Evolutionary conservation across 2,888 invertebrate species (phyloP).

Genomic region (Acleris laterana): DNA sequence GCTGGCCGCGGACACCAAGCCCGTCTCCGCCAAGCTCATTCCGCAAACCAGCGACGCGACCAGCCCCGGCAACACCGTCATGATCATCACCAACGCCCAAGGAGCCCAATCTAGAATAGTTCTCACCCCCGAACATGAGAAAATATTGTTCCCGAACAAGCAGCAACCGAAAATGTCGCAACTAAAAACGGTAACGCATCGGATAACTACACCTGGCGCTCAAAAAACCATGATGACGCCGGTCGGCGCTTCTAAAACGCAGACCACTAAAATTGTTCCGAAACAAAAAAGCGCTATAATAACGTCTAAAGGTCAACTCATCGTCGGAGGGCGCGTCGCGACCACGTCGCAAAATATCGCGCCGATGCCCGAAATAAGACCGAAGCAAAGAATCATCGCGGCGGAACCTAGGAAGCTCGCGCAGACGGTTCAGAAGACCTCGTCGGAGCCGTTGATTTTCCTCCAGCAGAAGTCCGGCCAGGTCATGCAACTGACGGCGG

Average conservation of each 20-base stretch:
- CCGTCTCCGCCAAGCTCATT: slow-evolving; percentile 72
- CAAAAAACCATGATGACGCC: slow-evolving; percentile 60
- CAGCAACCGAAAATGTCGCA: slow-evolving; percentile 70
- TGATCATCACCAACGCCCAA: slow-evolving; percentile 87
- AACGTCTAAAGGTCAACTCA: slow-evolving; percentile 84
- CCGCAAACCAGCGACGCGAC: slow-evolving; percentile 62
- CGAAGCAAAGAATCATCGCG: slow-evolving; percentile 63
- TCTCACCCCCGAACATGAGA: slow-evolving; percentile 85
- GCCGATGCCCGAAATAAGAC: slow-evolving; percentile 73
- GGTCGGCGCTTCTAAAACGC: slow-evolving; percentile 48
- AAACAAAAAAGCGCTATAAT: slow-evolving; percentile 82
- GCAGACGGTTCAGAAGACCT: slow-evolving; percentile 66
- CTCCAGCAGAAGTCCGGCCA: slow-evolving; percentile 78
- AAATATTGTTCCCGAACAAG: slow-evolving; percentile 83
- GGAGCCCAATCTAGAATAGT: slow-evolving; percentile 85
- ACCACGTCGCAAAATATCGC: slow-evolving; percentile 78
- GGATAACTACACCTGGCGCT: slow-evolving; percentile 55
- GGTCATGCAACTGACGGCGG: slow-evolving; percentile 76
- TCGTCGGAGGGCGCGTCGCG: slow-evolving; percentile 74
- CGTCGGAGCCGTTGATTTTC: slow-evolving; percentile 72
- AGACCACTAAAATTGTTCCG: slow-evolving; percentile 67
- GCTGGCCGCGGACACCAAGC: slow-evolving; percentile 59
- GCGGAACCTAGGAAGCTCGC: slow-evolving; percentile 69
- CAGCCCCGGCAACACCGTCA: slow-evolving; percentile 82
- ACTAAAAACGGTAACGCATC: slow-evolving; percentile 69